These are phyloP conservation scores for Silurus asotus DNA, from an alignment of 2,113 vertebrate species.

Conservation along the genomic window DNA sequence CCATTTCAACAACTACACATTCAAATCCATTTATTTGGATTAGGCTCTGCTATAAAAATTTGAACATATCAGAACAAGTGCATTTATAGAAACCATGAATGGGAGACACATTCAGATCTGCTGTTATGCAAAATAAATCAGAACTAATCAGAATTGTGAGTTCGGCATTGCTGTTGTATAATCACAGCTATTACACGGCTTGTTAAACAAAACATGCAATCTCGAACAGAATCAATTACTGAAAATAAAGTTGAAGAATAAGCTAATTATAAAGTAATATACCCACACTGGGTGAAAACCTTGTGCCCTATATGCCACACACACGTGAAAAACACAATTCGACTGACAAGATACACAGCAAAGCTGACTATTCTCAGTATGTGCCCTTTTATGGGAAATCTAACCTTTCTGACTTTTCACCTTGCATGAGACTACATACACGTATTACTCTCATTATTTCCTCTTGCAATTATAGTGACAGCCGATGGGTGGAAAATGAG, in stretches of 20 bases:
- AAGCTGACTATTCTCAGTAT: background rate
- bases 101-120: background rate
- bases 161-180: background rate
- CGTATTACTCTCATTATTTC: background rate
- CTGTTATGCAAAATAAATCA: background rate
- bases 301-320: background rate
- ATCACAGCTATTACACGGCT: background rate
- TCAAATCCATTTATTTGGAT: background rate
- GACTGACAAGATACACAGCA: background rate
- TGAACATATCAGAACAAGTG: background rate
- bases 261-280: background rate
- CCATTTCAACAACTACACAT: background rate
- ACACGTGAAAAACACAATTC: background rate
- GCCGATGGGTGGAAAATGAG: background rate
- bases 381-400: background rate
- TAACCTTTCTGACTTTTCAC: background rate
- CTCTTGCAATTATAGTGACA: background rate
- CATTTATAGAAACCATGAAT: background rate
- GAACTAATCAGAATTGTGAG: background rate
- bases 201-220: background rate
- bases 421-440: background rate
- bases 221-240: background rate
- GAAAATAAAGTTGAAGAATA: background rate
- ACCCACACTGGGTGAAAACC: background rate
- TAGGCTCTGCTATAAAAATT: background rate